Evolutionary conservation across 2,113 vertebrate genomes (phyloP), one percentile per base, ranked within the genome.

Genomic region (Morone chrysops): DNA sequence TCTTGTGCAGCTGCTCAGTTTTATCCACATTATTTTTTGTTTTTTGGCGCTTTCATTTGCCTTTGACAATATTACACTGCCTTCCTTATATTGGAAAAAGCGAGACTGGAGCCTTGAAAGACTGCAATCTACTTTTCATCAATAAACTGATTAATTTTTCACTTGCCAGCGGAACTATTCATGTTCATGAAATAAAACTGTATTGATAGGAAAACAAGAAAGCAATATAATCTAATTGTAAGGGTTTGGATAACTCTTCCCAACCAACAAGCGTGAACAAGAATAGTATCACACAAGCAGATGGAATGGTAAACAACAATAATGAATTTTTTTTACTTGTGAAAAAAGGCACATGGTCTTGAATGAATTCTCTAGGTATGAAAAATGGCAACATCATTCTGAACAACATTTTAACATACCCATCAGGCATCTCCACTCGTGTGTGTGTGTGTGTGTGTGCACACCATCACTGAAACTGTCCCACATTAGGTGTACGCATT

Each of bases 361-460:
- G 80, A 88, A 88, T 85, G 81, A 78, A 85, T 82, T 76, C 61
- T 78, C 75, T 51, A 80, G 87, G 83, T 87, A 85, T 87, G 90
- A 92, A 91, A 92, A 88, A 89, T 89, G 68, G 79, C 82, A 78
- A 40, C 72, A 75, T 80, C 80, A 88, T 87, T 92, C 65, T 70
- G 36, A 85, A 86, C 82, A 86, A 78, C 75, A 89, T 89, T 91
- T 87, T 88, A 91, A 82, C 88, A 89, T 88, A 89, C 83, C 92
- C 81, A 85, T 92, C 90, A 92, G 88, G 70, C 88, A 78, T 80
- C 82, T 89, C 70, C 62, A 60, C 74, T 48, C 60, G 57, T 57
- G 66, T 56, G 67, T 71, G 76, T 61, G 62, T 48, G 43, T 62
- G 38, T 54, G 51, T 54, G 40, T 56, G 70, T 40, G 57, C 76